Percentiles rank a stretch among this genome's conserved stretches.
Evolutionary conservation across 2,113 vertebrate genomes (phyloP).

Genomic region (Semnornis frantzii): DNA sequence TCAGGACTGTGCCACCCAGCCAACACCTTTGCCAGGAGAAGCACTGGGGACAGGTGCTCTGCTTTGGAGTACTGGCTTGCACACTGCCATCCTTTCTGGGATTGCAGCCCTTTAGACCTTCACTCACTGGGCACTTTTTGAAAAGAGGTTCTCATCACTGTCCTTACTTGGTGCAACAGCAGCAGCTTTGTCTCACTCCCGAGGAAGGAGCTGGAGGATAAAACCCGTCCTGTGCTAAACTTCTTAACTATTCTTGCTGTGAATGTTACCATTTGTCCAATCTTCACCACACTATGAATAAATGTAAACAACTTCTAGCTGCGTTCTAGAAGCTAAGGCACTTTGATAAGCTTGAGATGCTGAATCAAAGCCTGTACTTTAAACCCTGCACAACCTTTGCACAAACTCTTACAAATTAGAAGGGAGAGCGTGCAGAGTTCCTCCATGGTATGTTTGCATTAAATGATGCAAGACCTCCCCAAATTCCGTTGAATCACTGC

Average conservation of each 20-base stretch:
- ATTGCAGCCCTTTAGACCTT: accelerated
- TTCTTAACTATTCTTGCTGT: not conserved
- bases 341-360: not conserved
- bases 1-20: accelerated
- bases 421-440: not conserved
- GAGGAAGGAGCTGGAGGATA: not conserved
- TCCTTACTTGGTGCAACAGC: not conserved
- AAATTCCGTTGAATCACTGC: not conserved
- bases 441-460: not conserved
- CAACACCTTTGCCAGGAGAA: not conserved
- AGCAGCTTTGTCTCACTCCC: not conserved
- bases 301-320: not conserved
- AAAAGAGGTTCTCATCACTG: not conserved
- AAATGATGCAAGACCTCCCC: slow-evolving; percentile 28
- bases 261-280: not conserved
- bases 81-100: accelerated
- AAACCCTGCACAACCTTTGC: not conserved
- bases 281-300: not conserved
- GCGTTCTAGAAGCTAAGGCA: not conserved
- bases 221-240: not conserved
- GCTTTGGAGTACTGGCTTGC: accelerated
- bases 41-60: not conserved
- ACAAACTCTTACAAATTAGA: not conserved
- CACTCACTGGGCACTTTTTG: not conserved
- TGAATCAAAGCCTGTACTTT: not conserved